Evolutionary conservation across 2,797 vertebrate species (phyloP), one percentile per base, ranked within the genome.

Genomic region (Crypturellus tataupa): DNA sequence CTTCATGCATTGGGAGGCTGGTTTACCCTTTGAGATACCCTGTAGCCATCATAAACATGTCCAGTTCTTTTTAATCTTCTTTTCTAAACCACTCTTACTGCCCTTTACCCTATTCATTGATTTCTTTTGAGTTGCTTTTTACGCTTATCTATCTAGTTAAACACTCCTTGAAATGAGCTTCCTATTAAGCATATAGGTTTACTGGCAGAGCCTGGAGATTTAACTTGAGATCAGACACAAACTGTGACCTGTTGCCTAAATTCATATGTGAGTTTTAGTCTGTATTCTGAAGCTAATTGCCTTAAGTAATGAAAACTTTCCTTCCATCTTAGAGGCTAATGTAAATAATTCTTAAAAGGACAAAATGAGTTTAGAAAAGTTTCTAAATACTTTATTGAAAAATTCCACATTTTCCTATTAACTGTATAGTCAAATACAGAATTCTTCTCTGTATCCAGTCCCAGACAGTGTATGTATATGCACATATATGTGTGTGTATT

Each of bases 401-500:
- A 49, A n/a, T n/a, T 19, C 5, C 1, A 0, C 33, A 2, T 71
- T 86, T 81, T 90, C 8, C 11, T 23, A 3, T 35, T 11, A 55
- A 3, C 9, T 62, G 2, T 62, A 3, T 17, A 40, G 6, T 44
- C 33, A 55, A 40, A 18, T 35, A 31, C 15, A 70, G 31, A 12
- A 68, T 63, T 68, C 15, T 21, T 93, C 21, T 27, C n/a, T 77
- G 4, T 59, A 4, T 31, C 9, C 76, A 29, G 14, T 59, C 29
- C 3, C 1, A 6, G 10, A 15, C 6, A 33, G 15, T n/a, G 6
- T 51, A 17, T 23, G 2, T 14, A 46, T 16, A 8, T n/a, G 29
- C 25, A 7, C 24, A 33, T 24, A 19, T 3, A 18, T 40, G 9
- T 44, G 8, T n/a, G 14, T 33, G 20, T 8, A 44, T 11, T 29